phyloP scores from a whole-genome alignment of 2,797 vertebrate genomes.

The Gymnothorax javanicus region DNA sequence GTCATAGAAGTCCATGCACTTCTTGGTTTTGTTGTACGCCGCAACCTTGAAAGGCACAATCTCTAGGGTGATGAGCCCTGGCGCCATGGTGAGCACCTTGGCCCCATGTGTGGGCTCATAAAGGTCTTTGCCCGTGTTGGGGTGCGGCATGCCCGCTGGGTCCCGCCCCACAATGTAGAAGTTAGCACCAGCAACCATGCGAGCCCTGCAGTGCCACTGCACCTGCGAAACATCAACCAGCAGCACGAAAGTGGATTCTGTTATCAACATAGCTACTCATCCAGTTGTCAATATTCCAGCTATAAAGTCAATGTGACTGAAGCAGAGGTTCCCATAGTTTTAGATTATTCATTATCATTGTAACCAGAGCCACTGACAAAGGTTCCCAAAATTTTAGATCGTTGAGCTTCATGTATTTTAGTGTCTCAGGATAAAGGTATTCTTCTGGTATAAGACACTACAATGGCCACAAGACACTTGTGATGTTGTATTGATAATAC shows the following conservation, averaged over 20 bases:
- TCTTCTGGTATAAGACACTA: too few species aligned
- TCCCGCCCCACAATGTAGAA: conserved; percentile 98
- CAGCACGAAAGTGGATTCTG: background rate
- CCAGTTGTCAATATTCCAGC: too few species aligned
- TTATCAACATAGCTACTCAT: background rate
- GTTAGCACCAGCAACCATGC: conserved; percentile 98
- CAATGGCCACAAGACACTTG: too few species aligned
- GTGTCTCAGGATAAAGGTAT: too few species aligned
- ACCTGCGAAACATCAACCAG: conserved; percentile 72
- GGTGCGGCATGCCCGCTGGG: conserved; percentile 96
- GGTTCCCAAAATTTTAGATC: too few species aligned
- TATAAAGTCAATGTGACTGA: too few species aligned
- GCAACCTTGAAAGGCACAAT: conserved; percentile 97
- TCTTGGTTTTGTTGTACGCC: conserved; percentile 94
- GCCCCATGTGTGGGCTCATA: conserved; percentile 95
- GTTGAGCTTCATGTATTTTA: too few species aligned
- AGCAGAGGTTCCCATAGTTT: background rate
- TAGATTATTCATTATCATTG: background rate
- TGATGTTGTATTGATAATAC: too few species aligned
- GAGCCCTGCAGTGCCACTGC: conserved; percentile 96
- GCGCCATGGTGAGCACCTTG: conserved; percentile 98
- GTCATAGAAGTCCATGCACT: conserved; percentile 95
- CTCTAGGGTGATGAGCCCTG: conserved; percentile 92
- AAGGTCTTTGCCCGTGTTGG: conserved; percentile 90
- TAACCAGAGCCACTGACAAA: too few species aligned